Conservation (phyloP, 2,113 vertebrate genomes). For the Ivindomyrus marchei region DNA sequence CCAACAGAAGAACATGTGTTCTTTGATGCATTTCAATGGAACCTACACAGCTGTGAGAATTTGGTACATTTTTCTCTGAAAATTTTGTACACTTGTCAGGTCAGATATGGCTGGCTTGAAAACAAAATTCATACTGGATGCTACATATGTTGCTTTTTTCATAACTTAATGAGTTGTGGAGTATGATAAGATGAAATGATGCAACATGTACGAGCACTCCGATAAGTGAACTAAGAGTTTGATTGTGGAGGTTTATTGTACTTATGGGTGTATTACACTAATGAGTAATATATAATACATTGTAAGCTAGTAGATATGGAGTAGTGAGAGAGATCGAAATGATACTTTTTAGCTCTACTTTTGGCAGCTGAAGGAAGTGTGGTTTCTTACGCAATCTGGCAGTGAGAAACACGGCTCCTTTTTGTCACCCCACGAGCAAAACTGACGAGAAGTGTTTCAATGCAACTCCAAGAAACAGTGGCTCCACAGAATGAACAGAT, state of each 20-base stretch:
- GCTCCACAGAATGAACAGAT: constrained; percentile 35
- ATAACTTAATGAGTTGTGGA: neutral
- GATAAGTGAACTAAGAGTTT: neutral
- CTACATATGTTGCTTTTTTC: neutral
- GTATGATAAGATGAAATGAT: neutral
- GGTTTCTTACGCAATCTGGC: constrained; percentile 37
- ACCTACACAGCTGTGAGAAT: neutral
- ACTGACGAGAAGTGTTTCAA: constrained; percentile 30
- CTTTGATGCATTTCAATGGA: neutral
- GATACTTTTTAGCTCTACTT: constrained; percentile 25
- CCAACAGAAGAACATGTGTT: neutral
- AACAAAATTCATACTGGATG: neutral
- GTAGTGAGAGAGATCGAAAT: constrained; percentile 22
- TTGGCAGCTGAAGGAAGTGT: constrained; percentile 35
- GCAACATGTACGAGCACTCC: neutral
- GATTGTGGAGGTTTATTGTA: neutral
- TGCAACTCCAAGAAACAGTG: constrained; percentile 30
- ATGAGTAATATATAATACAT: neutral
- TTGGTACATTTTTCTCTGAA: neutral
- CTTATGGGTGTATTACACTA: neutral
- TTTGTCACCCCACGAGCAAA: constrained; percentile 32
- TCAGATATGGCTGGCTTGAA: neutral
- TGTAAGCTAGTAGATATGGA: constrained; percentile 12
- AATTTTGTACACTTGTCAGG: neutral
- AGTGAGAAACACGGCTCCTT: constrained; percentile 31